These are phyloP conservation scores for Clarias laeviceps DNA, from an alignment of 2,797 vertebrate species.

Conservation along the genomic window DNA sequence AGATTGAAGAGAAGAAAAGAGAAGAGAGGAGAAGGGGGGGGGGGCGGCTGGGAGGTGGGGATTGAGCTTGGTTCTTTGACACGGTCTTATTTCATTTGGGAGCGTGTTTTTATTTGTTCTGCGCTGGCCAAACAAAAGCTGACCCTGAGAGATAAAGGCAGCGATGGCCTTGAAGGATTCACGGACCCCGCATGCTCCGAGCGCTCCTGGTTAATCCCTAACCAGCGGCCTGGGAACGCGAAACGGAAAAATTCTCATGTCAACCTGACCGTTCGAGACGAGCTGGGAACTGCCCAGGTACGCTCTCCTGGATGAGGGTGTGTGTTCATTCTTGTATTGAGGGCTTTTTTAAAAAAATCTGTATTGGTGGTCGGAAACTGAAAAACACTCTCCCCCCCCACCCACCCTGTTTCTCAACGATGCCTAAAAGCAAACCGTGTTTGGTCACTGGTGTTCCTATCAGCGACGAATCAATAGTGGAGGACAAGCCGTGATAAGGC, in stretches of 20 bases:
- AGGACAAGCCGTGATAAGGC: constrained; percentile 46
- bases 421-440: constrained; percentile 34
- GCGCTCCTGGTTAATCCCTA: constrained; percentile 54
- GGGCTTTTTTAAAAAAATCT: background rate
- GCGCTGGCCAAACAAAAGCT: constrained; percentile 53
- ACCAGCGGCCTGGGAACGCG: constrained; percentile 53
- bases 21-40: background rate
- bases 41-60: background rate
- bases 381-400: constrained; percentile 12
- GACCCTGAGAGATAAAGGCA: constrained; percentile 58
- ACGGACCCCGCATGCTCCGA: constrained; percentile 46
- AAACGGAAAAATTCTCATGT: constrained; percentile 51
- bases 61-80: constrained; percentile 27
- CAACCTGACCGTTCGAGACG: constrained; percentile 29
- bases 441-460: constrained; percentile 42
- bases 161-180: constrained; percentile 56
- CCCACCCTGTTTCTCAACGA: constrained; percentile 26
- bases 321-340: background rate
- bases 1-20: background rate
- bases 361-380: background rate
- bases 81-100: constrained; percentile 49
- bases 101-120: constrained; percentile 57
- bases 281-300: constrained; percentile 42
- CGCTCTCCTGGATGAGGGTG: constrained; percentile 29
- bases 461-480: constrained; percentile 42